These are phyloP conservation scores for Agrotis clavis DNA, from an alignment of 2,888 invertebrate genomes.

Conservation along the genomic window DNA sequence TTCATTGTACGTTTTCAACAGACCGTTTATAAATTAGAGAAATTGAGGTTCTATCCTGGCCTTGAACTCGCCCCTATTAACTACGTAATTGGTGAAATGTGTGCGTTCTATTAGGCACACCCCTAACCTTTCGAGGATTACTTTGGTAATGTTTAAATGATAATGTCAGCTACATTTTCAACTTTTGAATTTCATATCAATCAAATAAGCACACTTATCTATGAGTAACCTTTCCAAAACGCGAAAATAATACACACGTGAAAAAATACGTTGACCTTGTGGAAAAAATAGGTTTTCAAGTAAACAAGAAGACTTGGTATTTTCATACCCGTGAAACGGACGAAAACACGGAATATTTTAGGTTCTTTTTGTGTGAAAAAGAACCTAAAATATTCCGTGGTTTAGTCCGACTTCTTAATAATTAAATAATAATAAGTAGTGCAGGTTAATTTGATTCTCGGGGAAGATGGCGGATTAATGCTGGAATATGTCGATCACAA, in stretches of 20 bases:
- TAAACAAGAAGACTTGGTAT: constrained; percentile 50
- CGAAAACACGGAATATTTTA: constrained; percentile 49
- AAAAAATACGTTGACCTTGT: constrained; percentile 47
- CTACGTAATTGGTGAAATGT: too few species aligned
- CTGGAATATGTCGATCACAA: too few species aligned
- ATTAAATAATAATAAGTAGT: too few species aligned
- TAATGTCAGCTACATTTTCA: neutral
- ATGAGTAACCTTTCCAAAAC: neutral
- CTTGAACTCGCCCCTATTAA: too few species aligned
- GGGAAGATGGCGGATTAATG: neutral
- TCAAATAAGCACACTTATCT: neutral
- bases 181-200: neutral
- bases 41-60: too few species aligned
- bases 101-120: too few species aligned
- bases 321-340: too few species aligned
- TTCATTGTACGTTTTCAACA: too few species aligned
- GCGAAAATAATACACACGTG: constrained; percentile 19
- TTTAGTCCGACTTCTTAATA: constrained; percentile 1
- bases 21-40: too few species aligned
- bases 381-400: too few species aligned
- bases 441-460: neutral
- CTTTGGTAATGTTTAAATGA: neutral
- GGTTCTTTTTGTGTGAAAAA: too few species aligned
- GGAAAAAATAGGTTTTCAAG: constrained; percentile 29
- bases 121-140: neutral